Percentiles rank a stretch among this genome's conserved stretches.
Evolutionary conservation across 2,113 vertebrate species (phyloP).

Genomic region (Leptobrachium leishanense): DNA sequence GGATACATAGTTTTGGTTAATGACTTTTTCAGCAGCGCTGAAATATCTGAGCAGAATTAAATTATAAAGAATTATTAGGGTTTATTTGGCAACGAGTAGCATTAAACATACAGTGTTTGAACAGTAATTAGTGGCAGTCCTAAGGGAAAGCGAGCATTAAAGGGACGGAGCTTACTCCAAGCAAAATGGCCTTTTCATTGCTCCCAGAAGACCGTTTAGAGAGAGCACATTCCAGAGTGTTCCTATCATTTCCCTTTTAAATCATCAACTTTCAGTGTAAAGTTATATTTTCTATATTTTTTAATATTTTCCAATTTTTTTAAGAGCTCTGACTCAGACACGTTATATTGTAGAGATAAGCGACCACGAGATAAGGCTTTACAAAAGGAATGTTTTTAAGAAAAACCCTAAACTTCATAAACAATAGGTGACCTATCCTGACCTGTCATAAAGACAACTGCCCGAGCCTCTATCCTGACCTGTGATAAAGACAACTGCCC

Average conservation of each 20-base stretch:
- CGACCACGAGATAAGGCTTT: too few relatives aligned
- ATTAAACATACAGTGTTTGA: slow-evolving; percentile 58
- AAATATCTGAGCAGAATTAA: slow-evolving; percentile 25
- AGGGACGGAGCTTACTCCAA: slow-evolving; percentile 59
- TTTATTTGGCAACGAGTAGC: slow-evolving; percentile 60
- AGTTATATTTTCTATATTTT: slow-evolving; percentile 12
- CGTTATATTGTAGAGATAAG: too few relatives aligned
- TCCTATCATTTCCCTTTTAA: slow-evolving; percentile 54
- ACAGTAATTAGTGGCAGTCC: slow-evolving; percentile 63
- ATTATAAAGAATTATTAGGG: slow-evolving; percentile 47
- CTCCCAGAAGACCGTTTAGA: slow-evolving; percentile 63
- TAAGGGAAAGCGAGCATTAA: slow-evolving; percentile 59
- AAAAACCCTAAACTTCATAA: too few relatives aligned
- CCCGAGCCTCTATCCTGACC: too few relatives aligned
- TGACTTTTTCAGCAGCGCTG: slow-evolving; percentile 26
- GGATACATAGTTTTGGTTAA: slow-evolving; percentile 25
- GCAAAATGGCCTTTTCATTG: slow-evolving; percentile 59
- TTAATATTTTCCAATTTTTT: too few relatives aligned
- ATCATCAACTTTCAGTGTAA: slow-evolving; percentile 31
- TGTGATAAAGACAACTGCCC: too few relatives aligned
- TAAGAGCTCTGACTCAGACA: too few relatives aligned
- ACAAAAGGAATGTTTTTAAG: too few relatives aligned
- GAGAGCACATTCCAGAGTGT: slow-evolving; percentile 59
- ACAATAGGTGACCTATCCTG: too few relatives aligned
- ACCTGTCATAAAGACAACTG: too few relatives aligned